Evolutionary conservation across 1,140 invertebrate species (phyloP), one percentile per base, ranked within the genome.

Genomic region (Aphaenogaster rudis): DNA sequence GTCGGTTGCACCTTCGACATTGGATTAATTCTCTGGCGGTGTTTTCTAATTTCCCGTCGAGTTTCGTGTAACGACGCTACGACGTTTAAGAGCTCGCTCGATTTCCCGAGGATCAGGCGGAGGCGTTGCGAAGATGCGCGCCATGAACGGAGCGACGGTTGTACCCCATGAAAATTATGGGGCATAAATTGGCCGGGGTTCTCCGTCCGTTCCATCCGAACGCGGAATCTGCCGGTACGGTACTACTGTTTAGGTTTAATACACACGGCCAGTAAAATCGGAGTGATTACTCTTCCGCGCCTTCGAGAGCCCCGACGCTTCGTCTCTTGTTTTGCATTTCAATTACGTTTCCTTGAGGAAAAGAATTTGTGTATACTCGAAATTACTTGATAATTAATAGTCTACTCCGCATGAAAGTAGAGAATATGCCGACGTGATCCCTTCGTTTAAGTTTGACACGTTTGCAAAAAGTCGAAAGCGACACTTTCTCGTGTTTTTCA

Each of bases 1-100:
- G 13, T 42, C 48, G 76, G 28, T 13, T 48, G 39, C 48, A 54
- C 48, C 36, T n/a, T 39, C n/a, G 48, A 48, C 77, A 3, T 67
- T 28, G 78, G 63, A 67, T 80, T 50, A 79, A 79, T 28, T 13
- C 54, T 28, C 39, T 3, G 4, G 8, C 77, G 61, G 48, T 57
- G 36, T 81, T 80, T 80, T 69, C 78, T 71, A 81, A 81, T 81
- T 81, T 81, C 39, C 48, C 78, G 48, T 81, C 36, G 36, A 54
- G 64, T 13, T 61, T 81, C n/a, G 79, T 57, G 39, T 57, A 71
- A 81, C 79, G 50, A 69, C 13, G 64, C 48, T n/a, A 8, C 15
- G n/a, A n/a, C 13, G 63, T 54, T 67, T 54, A 69, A 42, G 48
- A 54, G 78, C 64, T 45, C 63, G 48, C 78, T 80, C 78, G 48